These are phyloP conservation scores for Pelecanus crispus DNA, from an alignment of 2,113 vertebrate species.

Conservation along the genomic window DNA sequence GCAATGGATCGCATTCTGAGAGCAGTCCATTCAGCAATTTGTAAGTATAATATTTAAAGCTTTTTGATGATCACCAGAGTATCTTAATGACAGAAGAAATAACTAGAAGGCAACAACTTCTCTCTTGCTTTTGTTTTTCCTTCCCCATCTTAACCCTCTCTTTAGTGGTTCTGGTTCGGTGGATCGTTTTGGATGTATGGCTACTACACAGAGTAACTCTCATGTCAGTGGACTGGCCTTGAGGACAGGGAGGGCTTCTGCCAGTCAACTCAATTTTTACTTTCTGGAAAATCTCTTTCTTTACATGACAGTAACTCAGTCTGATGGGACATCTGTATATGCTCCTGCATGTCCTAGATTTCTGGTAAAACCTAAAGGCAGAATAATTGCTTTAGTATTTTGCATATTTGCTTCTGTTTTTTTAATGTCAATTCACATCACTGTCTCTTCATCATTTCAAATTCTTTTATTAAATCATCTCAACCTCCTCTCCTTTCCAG, in stretches of 20 bases:
- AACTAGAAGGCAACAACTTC: neutral
- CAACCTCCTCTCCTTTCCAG: neutral
- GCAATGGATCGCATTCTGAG: neutral
- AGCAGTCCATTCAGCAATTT: conserved; percentile 56
- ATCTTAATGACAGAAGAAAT: neutral
- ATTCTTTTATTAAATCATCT: neutral
- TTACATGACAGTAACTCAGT: neutral
- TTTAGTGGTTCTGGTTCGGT: neutral
- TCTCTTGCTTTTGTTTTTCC: neutral
- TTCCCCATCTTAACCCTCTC: neutral
- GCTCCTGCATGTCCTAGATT: neutral
- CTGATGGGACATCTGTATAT: neutral
- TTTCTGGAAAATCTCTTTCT: neutral
- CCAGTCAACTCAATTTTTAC: neutral
- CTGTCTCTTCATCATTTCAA: neutral
- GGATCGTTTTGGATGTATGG: neutral
- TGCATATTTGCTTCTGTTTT: neutral
- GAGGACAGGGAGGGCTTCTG: neutral
- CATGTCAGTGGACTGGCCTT: neutral
- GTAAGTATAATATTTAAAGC: conserved; percentile 71
- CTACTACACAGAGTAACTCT: neutral
- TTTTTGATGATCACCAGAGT: neutral
- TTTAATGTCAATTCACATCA: neutral
- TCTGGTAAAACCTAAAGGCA: neutral
- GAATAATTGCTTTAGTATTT: neutral